Evolutionary conservation across 2,888 invertebrate genomes (phyloP), one percentile per base, ranked within the genome.

Genomic region (Trichogramma evanescens): DNA sequence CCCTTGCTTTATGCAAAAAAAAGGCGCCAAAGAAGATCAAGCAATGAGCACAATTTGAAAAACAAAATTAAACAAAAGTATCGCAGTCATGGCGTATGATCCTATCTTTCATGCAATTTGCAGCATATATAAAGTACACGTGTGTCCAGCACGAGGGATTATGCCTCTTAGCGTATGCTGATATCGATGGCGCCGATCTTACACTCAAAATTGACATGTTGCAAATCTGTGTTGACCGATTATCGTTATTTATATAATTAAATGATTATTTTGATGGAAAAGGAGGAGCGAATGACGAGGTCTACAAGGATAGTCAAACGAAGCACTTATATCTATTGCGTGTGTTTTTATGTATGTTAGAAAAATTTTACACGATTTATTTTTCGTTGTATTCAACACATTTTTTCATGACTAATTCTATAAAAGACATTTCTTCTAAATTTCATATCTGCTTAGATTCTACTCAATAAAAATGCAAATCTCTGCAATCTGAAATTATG

Each of bases 71-170:
- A 60, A 58, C 63, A 60, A 60, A 63, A 53, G 50, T 59, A 58
- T 39, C 50, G 46, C 54, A n/a, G n/a, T 42, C 7, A 43, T 26
- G 54, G 38, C 7, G 43, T 8, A 41, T 41, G 63, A 60, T 63
- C 50, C 56, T 58, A 61, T 63, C 63, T 63, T 63, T 63, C 58
- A 58, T 61, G 58, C 54, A 63, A 63, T 63, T 63, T 63, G 63
- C 61, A 43, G 58, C 51, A 50, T 48, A 26, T 26, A 26, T 26
- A 26, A 26, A 26, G 26, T 26, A 26, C 26, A 26, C 26, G 26
- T n/a, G n/a, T 40, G 52, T 42, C 52, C 52, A 56, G 26, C 43
- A 49, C 55, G 61, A 54, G 42, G 10, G 8, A 5, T 13, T 13
- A 38, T 13, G 13, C 13, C 26, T 7, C 26, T 13, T 49, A 38